Conservation (phyloP, 2,888 invertebrate genomes). For the Nemurella pictetii region DNA sequence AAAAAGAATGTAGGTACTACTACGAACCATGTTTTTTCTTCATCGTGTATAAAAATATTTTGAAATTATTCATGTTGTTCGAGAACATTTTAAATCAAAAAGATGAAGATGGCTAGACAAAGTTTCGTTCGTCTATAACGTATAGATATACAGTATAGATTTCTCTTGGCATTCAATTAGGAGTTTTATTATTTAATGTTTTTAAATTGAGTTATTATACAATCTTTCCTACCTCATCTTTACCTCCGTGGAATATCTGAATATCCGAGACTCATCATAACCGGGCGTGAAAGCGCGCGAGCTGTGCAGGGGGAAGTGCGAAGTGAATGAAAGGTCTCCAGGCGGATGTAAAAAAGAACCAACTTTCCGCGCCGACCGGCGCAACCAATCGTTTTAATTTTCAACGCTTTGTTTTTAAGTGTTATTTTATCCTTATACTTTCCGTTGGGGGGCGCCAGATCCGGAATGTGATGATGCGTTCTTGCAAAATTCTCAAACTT, state of each 20-base stretch:
- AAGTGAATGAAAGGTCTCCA: conserved; percentile 4
- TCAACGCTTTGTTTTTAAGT: conserved; percentile 32
- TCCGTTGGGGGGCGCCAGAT: neutral
- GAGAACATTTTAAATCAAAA: neutral
- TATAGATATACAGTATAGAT: neutral
- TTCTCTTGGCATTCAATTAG: neutral
- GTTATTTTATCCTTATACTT: conserved; percentile 27
- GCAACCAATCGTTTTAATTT: conserved; percentile 30
- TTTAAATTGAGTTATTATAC: conserved; percentile 26
- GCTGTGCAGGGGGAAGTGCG: neutral
- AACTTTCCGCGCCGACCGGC: neutral
- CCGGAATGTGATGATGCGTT: conserved; percentile 14
- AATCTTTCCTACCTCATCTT: neutral
- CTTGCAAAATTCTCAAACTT: neutral
- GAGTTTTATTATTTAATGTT: conserved; percentile 21
- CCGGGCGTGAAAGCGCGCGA: neutral
- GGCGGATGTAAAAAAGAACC: neutral
- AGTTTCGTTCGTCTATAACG: neutral
- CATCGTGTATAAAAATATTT: neutral
- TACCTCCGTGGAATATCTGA: neutral
- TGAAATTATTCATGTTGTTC: neutral
- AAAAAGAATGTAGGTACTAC: neutral
- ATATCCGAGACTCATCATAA: neutral
- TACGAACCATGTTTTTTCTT: neutral
- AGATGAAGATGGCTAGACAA: neutral